phyloP scores from a whole-genome alignment of 2,113 vertebrate species.

The Varanus salvator region DNA sequence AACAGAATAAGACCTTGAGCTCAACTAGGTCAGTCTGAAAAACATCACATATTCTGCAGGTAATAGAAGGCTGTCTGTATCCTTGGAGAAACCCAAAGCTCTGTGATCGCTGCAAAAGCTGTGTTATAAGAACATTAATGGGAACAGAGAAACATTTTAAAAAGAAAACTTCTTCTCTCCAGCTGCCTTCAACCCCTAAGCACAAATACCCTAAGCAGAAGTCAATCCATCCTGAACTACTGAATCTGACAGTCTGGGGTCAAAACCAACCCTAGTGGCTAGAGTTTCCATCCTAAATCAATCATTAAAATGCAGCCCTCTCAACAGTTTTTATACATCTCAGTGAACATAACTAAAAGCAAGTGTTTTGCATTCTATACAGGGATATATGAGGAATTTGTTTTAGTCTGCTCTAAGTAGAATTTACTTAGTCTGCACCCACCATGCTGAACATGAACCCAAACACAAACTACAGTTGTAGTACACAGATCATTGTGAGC shows the following conservation, averaged over 20 bases:
- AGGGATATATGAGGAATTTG: no score
- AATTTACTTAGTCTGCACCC: background rate
- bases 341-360: constrained; percentile 37
- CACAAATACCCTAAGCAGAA: accelerated
- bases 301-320: background rate
- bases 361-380: constrained; percentile 7
- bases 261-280: background rate
- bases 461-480: no score
- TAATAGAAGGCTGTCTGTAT: constrained; percentile 3
- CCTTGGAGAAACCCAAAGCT: constrained; percentile 37
- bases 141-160: background rate
- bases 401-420: no score
- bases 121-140: background rate
- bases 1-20: accelerated
- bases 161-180: background rate
- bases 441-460: no score
- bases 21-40: background rate
- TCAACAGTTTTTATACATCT: constrained; percentile 3
- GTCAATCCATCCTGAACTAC: background rate
- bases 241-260: background rate
- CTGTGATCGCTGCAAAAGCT: constrained; percentile 35
- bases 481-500: no score
- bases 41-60: background rate
- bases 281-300: constrained; percentile 27
- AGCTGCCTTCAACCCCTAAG: background rate